Evolutionary conservation across 2,888 invertebrate genomes (phyloP).

Genomic region (Protophormia terraenovae): DNA sequence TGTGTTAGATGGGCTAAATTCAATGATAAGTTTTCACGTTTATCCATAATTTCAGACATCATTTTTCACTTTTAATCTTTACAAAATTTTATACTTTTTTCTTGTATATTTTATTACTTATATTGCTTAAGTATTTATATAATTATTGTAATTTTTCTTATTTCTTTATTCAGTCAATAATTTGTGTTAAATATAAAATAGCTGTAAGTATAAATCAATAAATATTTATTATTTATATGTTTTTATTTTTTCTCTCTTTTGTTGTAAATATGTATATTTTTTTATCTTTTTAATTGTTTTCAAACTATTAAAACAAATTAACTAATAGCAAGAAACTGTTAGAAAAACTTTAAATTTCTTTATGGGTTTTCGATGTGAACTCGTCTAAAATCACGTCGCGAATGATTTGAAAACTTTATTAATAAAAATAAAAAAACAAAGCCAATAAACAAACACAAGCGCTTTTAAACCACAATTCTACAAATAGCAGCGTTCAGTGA

Average conservation of each 20-base stretch:
- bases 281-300: constrained; percentile 6
- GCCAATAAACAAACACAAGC: not conserved
- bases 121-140: not conserved
- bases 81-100: not conserved
- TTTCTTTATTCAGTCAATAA: not conserved
- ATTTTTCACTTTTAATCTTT: not conserved
- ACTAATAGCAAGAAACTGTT: not conserved
- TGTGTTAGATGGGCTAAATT: constrained; percentile 4
- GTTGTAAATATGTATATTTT: not conserved
- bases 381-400: constrained; percentile 62
- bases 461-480: constrained; percentile 55
- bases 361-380: constrained; percentile 49
- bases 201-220: not conserved
- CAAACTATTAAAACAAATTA: constrained; percentile 2
- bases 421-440: constrained; percentile 19
- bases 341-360: constrained; percentile 1
- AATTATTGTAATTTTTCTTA: not conserved
- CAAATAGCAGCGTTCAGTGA: constrained; percentile 11
- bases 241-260: not conserved
- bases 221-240: not conserved
- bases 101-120: not conserved
- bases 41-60: constrained; percentile 54
- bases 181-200: not conserved
- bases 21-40: constrained; percentile 24
- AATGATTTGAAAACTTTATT: constrained; percentile 55